Evolutionary conservation across 2,888 invertebrate species (phyloP), one percentile per base, ranked within the genome.

Genomic region (Trissolcus brochymenae): DNA sequence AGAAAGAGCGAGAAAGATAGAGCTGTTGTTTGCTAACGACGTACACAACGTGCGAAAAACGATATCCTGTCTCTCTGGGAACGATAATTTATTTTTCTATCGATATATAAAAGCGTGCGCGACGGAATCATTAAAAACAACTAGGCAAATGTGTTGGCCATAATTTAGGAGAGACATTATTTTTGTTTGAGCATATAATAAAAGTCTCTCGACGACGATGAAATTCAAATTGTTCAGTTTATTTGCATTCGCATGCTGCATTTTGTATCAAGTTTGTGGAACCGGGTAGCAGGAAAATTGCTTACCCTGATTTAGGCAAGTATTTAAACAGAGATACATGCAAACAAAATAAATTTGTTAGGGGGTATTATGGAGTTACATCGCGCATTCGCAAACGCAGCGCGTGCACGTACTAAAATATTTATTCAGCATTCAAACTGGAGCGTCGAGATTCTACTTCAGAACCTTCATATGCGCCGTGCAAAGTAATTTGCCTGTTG

Each of bases 341-440:
- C 61, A 66, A 71, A 66, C 65, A 50, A 76, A 76, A 76, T 70
- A 62, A 64, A 76, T 71, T 70, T 62, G 76, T 72, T 79, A 73
- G 62, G 35, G 65, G 70, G 62, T 78, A 35, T 35, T 35, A 35
- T 66, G 71, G 70, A 61, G 72, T 61, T 70, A 68, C 72, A 67
- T 62, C 64, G 64, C 64, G 64, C 35, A 60, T 65, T 57, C 65
- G 76, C 64, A 66, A 67, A 68, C 73, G 70, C 57, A 67, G 61
- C 65, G 59, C 60, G 60, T 67, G 64, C 62, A 62, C 21, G 19
- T 74, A 62, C 61, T 76, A 65, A 65, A 70, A 66, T 76, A 76
- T 68, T 76, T 70, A 79, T 72, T 79, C 72, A 68, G 61, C 70
- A 76, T 78, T 73, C 66, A 74, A 71, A 78, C 62, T 61, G 14